Conservation (phyloP, 1,140 invertebrate genomes). For the Caenorhabditis remanei region DNA sequence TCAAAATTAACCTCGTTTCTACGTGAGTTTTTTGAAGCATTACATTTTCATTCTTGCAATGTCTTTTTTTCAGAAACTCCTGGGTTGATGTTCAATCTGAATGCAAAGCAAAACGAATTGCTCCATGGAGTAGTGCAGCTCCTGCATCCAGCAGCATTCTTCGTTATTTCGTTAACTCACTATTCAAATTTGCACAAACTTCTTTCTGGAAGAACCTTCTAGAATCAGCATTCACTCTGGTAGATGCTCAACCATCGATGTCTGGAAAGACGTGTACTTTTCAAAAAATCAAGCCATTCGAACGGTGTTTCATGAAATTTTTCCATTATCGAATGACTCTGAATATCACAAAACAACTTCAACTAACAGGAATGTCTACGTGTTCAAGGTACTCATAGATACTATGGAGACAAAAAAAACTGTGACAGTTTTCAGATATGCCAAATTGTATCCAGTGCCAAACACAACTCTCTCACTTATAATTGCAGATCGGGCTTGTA, state of each 20-base stretch:
- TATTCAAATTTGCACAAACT: slow-evolving; percentile 32
- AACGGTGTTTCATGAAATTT: slow-evolving; percentile 53
- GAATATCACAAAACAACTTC: slow-evolving; percentile 58
- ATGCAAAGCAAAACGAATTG: slow-evolving; percentile 44
- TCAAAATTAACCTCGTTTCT: slow-evolving; percentile 16
- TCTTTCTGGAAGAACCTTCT: slow-evolving; percentile 50
- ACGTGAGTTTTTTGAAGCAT: background rate
- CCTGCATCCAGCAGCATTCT: slow-evolving; percentile 15
- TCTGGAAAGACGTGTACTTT: slow-evolving; percentile 54
- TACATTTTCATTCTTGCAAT: background rate
- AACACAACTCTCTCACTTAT: slow-evolving; percentile 56
- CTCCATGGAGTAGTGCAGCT: slow-evolving; percentile 58
- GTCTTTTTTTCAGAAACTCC: slow-evolving; percentile 1
- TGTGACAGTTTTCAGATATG: slow-evolving; percentile 24
- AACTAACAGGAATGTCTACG: slow-evolving; percentile 42
- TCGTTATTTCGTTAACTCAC: slow-evolving; percentile 32
- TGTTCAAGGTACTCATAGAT: slow-evolving; percentile 37
- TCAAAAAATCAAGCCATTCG: slow-evolving; percentile 59
- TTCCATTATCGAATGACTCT: slow-evolving; percentile 51
- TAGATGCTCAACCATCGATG: slow-evolving; percentile 58
- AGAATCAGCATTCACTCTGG: background rate
- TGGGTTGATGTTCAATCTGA: slow-evolving; percentile 58
- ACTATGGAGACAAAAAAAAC: background rate
- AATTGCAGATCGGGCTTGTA: slow-evolving; percentile 45
- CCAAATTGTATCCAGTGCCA: slow-evolving; percentile 52